Evolutionary conservation across 2,113 vertebrate genomes (phyloP), one percentile per base, ranked within the genome.

Genomic region (Phrynosoma platyrhinos): DNA sequence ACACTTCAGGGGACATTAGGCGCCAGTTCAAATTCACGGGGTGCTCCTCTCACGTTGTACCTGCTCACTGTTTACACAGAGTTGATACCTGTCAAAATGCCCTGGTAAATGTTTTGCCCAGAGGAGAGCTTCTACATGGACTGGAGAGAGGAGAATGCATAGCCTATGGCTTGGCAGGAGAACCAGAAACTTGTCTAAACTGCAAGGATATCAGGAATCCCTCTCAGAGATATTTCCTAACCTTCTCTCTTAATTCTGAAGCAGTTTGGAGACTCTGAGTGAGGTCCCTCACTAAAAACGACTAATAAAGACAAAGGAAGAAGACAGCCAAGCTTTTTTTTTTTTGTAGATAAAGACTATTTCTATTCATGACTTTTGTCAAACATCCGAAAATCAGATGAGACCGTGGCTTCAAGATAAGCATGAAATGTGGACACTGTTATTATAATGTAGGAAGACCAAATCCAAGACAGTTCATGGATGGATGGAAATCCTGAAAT

Each of bases 1-100:
- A 88, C 87, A 78, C 81, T 88, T 88, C 55, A 78, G 72, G 75
- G 87, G 72, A 78, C 76, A 68, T 69, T 77, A 83, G 87, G 87
- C 87, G 87, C 87, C 87, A 88, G 87, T 69, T 87, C 87, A 78
- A 83, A 83, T 88, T 68, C 81, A 78, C 87, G 55, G 42, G n/a
- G 25, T 42, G 77, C 74, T 62, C 55, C n/a, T 32, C 80, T 69
- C 30, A 42, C 81, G 78, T 23, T 83, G 75, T 83, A 77, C 64
- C n/a, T 36, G 62, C 74, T 88, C 74, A 13, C 32, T 79, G 79
- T 69, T 27, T 87, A 87, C 79, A 87, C 30, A 86, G 42, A 53
- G 69, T 42, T 78, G 47, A 53, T 55, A 83, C 84, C 85, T 71
- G 0, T 1, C 36, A 78, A 88, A 86, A 0, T 64, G 16, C 27